These are phyloP conservation scores for Hipposideros armiger DNA, from an alignment of 2,113 vertebrate genomes.

Conservation along the genomic window DNA sequence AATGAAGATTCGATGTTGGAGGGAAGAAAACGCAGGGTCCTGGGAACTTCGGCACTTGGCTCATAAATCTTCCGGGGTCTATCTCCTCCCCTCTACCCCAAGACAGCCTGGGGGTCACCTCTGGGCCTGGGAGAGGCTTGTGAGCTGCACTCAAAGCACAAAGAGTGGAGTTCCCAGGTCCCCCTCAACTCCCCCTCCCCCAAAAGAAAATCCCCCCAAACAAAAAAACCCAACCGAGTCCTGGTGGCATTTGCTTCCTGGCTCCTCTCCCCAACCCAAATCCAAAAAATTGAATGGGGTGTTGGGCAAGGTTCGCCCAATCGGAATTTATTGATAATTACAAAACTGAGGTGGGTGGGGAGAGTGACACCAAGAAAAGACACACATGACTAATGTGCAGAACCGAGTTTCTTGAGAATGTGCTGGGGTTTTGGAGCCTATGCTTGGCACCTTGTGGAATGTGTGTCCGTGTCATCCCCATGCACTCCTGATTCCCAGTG, in stretches of 20 bases:
- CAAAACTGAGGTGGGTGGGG: neutral
- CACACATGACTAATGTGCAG: neutral
- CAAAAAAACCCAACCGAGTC: no score
- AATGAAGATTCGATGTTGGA: neutral
- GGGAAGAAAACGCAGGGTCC: neutral
- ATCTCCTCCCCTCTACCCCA: neutral
- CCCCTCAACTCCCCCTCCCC: no score
- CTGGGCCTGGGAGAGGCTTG: neutral
- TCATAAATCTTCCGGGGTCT: constrained; percentile 15
- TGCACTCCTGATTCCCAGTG: neutral
- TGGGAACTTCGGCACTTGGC: neutral
- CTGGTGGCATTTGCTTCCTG: fast-evolving
- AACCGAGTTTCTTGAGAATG: neutral
- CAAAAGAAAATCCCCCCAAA: no score
- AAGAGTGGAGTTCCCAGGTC: neutral
- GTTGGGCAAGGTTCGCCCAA: neutral
- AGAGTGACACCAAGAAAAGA: neutral
- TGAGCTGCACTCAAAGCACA: no score
- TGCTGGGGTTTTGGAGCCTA: neutral
- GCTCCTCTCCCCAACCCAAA: neutral
- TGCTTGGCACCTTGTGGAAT: neutral
- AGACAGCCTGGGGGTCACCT: neutral
- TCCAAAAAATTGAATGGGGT: neutral
- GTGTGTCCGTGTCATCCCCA: fast-evolving
- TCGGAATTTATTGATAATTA: neutral